Evolutionary conservation across 2,113 vertebrate species (phyloP).

Genomic region (Nibea coibor): DNA sequence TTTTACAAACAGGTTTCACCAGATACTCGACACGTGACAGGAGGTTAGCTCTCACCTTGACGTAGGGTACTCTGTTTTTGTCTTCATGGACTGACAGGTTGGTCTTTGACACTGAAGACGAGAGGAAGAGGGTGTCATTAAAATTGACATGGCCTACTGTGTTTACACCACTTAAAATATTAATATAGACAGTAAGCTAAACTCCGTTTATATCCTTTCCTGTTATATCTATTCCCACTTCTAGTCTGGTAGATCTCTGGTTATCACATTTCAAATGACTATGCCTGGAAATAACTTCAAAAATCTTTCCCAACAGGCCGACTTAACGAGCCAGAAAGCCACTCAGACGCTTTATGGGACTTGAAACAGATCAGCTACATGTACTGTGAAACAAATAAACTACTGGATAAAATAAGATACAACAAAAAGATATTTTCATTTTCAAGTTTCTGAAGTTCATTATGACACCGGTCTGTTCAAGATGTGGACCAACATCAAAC

Average conservation of each 20-base stretch:
- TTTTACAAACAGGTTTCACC: neutral
- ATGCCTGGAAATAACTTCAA: neutral
- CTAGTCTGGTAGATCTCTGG: neutral
- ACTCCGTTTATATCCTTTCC: neutral
- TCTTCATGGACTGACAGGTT: constrained; percentile 98
- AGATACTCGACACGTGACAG: neutral
- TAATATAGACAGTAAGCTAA: neutral
- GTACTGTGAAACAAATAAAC: no score
- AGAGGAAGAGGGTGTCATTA: neutral
- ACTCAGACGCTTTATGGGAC: neutral
- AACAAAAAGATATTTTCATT: neutral
- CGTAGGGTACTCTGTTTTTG: constrained; percentile 98
- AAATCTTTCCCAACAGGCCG: neutral
- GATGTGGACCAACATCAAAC: neutral
- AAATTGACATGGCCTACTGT: neutral
- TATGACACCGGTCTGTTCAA: neutral
- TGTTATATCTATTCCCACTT: neutral
- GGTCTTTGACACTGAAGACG: constrained; percentile 92
- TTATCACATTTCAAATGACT: neutral
- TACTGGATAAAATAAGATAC: no score
- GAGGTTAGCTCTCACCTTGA: constrained; percentile 87
- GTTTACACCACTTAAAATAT: neutral
- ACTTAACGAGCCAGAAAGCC: neutral
- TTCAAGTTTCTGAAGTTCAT: neutral
- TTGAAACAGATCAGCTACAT: neutral